phyloP scores from a whole-genome alignment of 2,113 vertebrate genomes.

The Odontesthes bonariensis region DNA sequence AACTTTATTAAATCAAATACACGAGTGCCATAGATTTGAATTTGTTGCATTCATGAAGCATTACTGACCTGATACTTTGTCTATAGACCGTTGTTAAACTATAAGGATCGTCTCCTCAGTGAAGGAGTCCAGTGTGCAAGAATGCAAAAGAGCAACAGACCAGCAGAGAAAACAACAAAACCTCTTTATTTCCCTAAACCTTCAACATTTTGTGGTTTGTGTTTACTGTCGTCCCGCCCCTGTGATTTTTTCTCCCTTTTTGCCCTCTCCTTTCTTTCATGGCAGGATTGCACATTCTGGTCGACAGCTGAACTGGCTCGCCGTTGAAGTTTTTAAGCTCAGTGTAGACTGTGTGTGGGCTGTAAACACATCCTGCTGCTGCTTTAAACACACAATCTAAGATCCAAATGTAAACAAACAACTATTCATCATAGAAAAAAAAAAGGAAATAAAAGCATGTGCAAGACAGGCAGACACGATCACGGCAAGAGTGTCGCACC shows the following conservation, averaged over 20 bases:
- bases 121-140: not conserved
- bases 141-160: slow-evolving; percentile 9
- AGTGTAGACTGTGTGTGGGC: slow-evolving; percentile 18
- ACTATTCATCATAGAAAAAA: not conserved
- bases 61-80: too few species aligned
- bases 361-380: slow-evolving; percentile 24
- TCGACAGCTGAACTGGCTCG: slow-evolving; percentile 35
- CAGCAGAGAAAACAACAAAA: not conserved
- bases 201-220: slow-evolving; percentile 12
- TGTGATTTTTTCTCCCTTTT: not conserved
- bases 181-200: slow-evolving; percentile 6
- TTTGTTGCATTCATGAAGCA: not conserved
- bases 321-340: not conserved
- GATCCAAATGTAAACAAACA: slow-evolving; percentile 24
- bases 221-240: not conserved
- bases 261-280: slow-evolving; percentile 25
- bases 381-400: slow-evolving; percentile 7
- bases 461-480: not conserved
- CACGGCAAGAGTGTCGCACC: too few species aligned
- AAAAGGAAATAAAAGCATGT: not conserved
- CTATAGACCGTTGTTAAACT: not conserved
- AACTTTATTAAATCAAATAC: too few species aligned
- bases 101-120: not conserved
- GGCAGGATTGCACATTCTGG: slow-evolving; percentile 28
- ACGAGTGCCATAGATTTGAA: too few species aligned